Evolutionary conservation across 2,113 vertebrate genomes (phyloP).

Genomic region (Anseranas semipalmata): DNA sequence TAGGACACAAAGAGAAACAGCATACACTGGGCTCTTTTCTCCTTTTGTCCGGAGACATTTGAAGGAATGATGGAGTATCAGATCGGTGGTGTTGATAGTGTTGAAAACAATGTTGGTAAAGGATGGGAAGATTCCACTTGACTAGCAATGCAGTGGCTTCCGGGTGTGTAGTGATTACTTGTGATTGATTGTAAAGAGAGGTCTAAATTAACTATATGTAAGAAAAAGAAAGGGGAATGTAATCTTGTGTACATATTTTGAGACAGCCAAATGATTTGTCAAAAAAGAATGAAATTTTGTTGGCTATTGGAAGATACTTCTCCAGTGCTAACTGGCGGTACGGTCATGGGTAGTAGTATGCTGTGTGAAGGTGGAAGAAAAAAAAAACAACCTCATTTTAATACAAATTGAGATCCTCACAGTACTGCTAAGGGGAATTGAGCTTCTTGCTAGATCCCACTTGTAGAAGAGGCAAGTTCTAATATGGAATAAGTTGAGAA

Average conservation of each 20-base stretch:
- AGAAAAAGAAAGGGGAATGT: not conserved
- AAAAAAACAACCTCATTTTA: not conserved
- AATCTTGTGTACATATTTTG: not conserved
- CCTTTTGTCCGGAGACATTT: not conserved
- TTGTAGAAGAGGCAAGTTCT: not conserved
- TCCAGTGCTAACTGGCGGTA: not conserved
- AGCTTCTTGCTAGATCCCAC: not conserved
- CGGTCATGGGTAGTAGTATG: not conserved
- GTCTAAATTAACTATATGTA: not conserved
- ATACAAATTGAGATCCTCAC: not conserved
- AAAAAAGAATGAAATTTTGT: not conserved
- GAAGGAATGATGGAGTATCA: not conserved
- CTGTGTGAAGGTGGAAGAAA: not conserved
- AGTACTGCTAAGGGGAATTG: not conserved
- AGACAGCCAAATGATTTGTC: not conserved
- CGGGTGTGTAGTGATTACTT: not conserved
- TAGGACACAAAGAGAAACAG: not conserved
- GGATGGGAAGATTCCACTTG: not conserved
- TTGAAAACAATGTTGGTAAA: not conserved
- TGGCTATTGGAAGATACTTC: not conserved
- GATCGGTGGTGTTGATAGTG: not conserved
- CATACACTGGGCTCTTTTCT: not conserved
- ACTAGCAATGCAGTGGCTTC: not conserved
- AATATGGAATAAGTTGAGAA: not conserved
- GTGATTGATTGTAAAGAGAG: not conserved